Base-by-base conservation (phyloP, 92 coral and sea anemone genomes). In the Ricordea florida region DNA sequence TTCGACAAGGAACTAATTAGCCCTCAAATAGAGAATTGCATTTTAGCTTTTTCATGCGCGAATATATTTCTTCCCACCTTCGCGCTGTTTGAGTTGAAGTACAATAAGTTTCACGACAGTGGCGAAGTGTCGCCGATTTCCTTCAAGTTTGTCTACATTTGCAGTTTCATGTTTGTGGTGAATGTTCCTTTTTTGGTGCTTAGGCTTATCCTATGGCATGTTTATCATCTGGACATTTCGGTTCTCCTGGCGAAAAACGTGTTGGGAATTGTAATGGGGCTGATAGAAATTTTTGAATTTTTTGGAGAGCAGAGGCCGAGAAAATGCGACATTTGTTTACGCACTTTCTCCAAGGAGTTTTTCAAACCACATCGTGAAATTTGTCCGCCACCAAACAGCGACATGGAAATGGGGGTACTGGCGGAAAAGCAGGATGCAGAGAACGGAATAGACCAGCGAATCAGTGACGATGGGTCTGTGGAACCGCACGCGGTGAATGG, bases 41-140 rank as follows among this genome's bases (percentile, higher is more conserved):
- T 93, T 57, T 53, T 93, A 13, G 53, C 66, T 2, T 93, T 93
- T 49, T 57, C 98, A 10, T 86, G 86, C 53, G 80, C 89, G 65
- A 92, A 92, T 42, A 78, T 92, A 72, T 87, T 87, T 47, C 90
- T 92, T 48, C 98, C 98, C 17, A 87, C 85, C 1, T 72, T 93
- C 4, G 98, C 98, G 4, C 59, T 93, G 48, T 93, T 90, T 61
- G 98, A 93, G 81, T 56, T 93, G 22, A 86, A 84, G 37, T 89
- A 78, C 26, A 93, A 93, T 86, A 86, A 89, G 67, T 93, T 93
- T 68, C 90, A 71, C n/a, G 94, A 86, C 27, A 92, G 72, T 10
- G 98, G 98, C n/a, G 90, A 92, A 53, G 79, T 86, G 6, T 63
- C 98, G 17, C 73, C 90, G 3, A 69, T 92, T 3, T 92, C 98